Conservation (phyloP, 2,113 vertebrate genomes). For the Notiomystis cincta region DNA sequence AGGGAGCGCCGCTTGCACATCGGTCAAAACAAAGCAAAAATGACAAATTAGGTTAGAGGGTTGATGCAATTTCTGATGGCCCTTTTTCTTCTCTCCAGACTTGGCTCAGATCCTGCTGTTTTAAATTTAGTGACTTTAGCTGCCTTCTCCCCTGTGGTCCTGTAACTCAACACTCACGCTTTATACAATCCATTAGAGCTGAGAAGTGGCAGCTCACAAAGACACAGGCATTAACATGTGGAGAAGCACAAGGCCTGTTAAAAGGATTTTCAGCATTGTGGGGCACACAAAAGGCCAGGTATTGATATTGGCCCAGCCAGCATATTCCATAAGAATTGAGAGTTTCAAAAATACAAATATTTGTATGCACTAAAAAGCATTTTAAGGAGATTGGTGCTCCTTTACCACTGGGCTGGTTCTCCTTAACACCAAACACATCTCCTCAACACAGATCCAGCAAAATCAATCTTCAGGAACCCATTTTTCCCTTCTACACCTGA, state of each 20-base stretch:
- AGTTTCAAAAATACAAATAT: neutral
- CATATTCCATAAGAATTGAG: neutral
- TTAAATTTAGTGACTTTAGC: constrained; percentile 61
- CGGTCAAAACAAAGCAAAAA: constrained; percentile 8
- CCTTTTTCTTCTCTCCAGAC: constrained; percentile 38
- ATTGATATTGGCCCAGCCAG: neutral
- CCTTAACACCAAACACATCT: neutral
- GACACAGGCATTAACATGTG: neutral
- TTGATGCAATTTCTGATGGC: constrained; percentile 6
- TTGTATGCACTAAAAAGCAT: neutral
- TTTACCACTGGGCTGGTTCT: neutral
- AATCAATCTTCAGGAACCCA: neutral
- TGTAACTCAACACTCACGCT: constrained; percentile 41
- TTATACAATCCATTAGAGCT: constrained; percentile 21
- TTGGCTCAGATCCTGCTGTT: constrained; percentile 7
- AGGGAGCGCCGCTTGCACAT: neutral
- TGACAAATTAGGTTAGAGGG: constrained; percentile 15
- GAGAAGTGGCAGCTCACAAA: constrained; percentile 24
- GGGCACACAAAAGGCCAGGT: constrained; percentile 19
- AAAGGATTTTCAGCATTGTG: neutral
- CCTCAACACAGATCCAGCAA: neutral
- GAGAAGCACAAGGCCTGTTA: neutral
- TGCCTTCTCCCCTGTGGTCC: constrained; percentile 52
- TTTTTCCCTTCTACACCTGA: neutral
- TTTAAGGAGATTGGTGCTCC: neutral